Base-by-base conservation (phyloP, 2,888 invertebrate genomes). In the Andrena marginata region DNA sequence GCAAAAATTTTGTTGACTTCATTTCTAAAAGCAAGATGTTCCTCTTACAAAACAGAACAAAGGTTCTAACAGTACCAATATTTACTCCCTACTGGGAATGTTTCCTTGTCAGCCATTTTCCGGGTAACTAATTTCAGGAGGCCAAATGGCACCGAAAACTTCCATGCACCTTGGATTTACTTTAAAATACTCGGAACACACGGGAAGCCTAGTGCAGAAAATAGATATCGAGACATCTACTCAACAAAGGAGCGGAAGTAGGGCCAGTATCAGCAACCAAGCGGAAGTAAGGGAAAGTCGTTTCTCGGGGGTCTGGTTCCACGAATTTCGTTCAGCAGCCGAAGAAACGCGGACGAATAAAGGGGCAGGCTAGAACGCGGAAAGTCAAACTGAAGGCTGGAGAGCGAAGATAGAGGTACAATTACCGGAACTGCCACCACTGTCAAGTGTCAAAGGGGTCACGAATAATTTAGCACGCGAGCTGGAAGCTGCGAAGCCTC, bases 361-460 rank as follows among this genome's bases (percentile, higher is more conserved):
- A 20, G 54, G 35, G 42, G 5, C n/a, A 35, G 31, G 10, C 31
- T 26, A 70, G 56, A 10, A 23, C 48, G 56, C 64, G 63, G 71
- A 70, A 80, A 82, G 71, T 78, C 67, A 67, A 83, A 81, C 63
- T 72, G 33, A 31, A 13, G 80, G 42, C 26, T 65, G 78, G 59
- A 62, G 67, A n/a, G 79, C 48, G 70, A 78, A 68, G 76, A 74
- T 74, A 76, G 80, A 73, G 76, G 74, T 71, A 84, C 80, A 88
- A 89, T 89, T 87, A 87, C 87, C 85, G 89, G 77, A 85, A 89
- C 83, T 89, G 78, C 72, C 74, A 80, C 81, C 78, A 73, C 84
- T 76, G 89, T 86, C 88, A 81, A 89, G 87, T 87, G 89, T 89
- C 87, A 85, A 90, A 87, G 89, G 80, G 85, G 69, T 82, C 74